A percentile compares a stretch with the other conserved stretches of the same genome.
These are phyloP conservation scores for Plestiodon gilberti DNA, from an alignment of 2,113 vertebrate species.

Conservation along the genomic window DNA sequence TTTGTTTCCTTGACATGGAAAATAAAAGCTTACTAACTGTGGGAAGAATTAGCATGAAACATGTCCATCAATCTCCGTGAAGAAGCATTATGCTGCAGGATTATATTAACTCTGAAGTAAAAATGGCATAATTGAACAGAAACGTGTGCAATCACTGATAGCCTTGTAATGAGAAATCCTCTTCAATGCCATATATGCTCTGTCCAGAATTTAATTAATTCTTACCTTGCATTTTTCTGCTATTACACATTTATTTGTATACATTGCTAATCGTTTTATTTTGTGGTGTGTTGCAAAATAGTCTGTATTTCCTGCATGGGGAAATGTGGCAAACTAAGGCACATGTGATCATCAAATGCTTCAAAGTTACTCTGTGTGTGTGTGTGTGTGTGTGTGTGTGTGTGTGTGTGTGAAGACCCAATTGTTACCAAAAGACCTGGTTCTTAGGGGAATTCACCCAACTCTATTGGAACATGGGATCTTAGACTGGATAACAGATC, in stretches of 20 bases:
- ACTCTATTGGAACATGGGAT: too few species aligned
- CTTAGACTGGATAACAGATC: too few species aligned
- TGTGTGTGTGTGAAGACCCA: too few species aligned
- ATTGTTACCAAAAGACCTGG: too few species aligned
- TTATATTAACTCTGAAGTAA: conserved; percentile 61
- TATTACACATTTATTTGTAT: conserved; percentile 23
- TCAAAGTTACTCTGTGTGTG: background rate
- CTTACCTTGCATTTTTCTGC: conserved; percentile 27
- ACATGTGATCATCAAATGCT: conserved; percentile 15
- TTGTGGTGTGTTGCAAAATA: conserved; percentile 41
- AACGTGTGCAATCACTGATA: conserved; percentile 50
- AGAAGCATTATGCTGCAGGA: conserved; percentile 50
- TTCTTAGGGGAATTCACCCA: too few species aligned
- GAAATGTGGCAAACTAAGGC: conserved; percentile 9
- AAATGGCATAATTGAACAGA: conserved; percentile 41
- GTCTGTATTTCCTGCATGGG: conserved; percentile 28
- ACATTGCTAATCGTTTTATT: conserved; percentile 44
- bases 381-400: too few species aligned
- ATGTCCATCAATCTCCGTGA: conserved; percentile 69
- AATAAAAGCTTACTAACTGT: conserved; percentile 68
- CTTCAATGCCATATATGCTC: conserved; percentile 19
- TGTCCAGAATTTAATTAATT: conserved; percentile 52
- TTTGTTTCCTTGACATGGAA: conserved; percentile 65
- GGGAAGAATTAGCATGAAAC: conserved; percentile 72
- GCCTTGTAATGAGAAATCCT: conserved; percentile 42